Conservation (phyloP, 1,140 invertebrate genomes). For the Augochlora pura region DNA sequence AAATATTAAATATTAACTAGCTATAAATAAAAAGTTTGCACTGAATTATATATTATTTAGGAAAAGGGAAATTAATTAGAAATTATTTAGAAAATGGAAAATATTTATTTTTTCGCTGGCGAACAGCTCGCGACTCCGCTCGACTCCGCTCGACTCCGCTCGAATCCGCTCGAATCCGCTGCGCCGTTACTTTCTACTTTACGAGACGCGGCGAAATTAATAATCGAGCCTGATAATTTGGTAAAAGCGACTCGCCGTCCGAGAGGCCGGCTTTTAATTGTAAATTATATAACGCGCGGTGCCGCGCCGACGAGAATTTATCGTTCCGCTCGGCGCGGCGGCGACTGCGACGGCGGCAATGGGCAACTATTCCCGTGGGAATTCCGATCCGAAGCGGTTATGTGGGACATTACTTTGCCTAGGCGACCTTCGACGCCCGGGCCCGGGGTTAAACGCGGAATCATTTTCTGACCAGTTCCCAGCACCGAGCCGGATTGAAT, state of each 20-base stretch:
- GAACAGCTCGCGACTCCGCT: too few relatives aligned
- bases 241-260: conserved; percentile 15
- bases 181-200: neutral
- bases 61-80: too few relatives aligned
- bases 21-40: too few relatives aligned
- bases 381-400: conserved; percentile 38
- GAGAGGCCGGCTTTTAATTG: conserved; percentile 30
- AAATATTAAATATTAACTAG: too few relatives aligned
- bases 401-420: conserved; percentile 44
- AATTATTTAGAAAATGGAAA: too few relatives aligned
- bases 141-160: too few relatives aligned
- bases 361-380: conserved; percentile 51
- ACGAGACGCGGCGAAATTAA: conserved; percentile 2
- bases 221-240: conserved; percentile 42
- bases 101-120: neutral
- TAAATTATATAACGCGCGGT: conserved; percentile 40
- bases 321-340: conserved; percentile 47
- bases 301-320: conserved; percentile 47
- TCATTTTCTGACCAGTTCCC: conserved; percentile 24
- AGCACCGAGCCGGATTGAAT: conserved; percentile 8
- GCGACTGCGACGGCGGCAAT: too few relatives aligned
- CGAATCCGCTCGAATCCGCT: neutral
- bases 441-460: conserved; percentile 23
- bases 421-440: conserved; percentile 32
- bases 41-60: too few relatives aligned